Evolutionary conservation across 1,140 invertebrate genomes (phyloP), one percentile per base, ranked within the genome.

Genomic region (Ostrea denselamellosa): DNA sequence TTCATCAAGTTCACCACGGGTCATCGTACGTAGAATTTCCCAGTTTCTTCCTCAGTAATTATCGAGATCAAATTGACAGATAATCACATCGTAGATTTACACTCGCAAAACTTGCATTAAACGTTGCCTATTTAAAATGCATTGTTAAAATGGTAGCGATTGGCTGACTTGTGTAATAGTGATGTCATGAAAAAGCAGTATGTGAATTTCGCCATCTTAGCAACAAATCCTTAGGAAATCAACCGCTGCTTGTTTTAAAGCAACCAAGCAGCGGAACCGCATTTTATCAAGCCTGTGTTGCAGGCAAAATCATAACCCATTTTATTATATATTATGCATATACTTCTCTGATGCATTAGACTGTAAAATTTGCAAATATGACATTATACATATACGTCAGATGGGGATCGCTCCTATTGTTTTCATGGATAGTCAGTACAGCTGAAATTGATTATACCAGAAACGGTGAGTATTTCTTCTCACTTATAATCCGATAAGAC

Each of bases 391-490:
- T 34, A 14, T 77, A 25, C 28, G 68, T 77, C 22, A 22, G 68
- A 77, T 77, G 68, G 68, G 68, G 68, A 77, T 22, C 68, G 25
- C 14, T 77, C 10, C 14, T 77, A 25, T 77, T 77, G 25, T 28
- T 77, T 77, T 77, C 68, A 28, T 77, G 68, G 68, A 77, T 77
- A 25, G 28, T 77, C 68, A 77, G 68, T 77, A 25, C 68, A 77
- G 68, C 68, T 12, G 68, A 77, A 28, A 77, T 77, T 77, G 68
- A 77, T 34, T 77, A 77, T 77, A 25, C 68, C 68, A 77, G 68
- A 34, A 77, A 77, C 68, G 68, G 68, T 77, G 68, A 77, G 68
- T 77, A 77, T 34, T 34, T 77, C 68, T 77, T 77, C 68, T 77
- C 68, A 28, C 68, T 77, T 28, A 25, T 77, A 34, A 62, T 62